phyloP scores from a whole-genome alignment of 1,140 invertebrate genomes.

The Heliconius congener region DNA sequence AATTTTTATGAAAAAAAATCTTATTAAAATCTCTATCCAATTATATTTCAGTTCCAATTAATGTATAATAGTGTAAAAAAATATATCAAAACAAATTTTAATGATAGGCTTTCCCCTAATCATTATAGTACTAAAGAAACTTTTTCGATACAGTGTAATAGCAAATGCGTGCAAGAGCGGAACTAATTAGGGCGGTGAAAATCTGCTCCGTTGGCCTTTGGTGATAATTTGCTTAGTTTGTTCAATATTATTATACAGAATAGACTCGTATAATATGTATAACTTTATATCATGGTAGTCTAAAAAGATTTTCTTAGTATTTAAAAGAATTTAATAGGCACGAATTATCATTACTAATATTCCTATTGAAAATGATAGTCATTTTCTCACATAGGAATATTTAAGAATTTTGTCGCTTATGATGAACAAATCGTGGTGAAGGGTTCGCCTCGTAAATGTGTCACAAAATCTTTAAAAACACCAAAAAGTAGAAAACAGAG shows the following conservation, averaged over 20 bases:
- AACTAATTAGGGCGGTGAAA: conserved; percentile 1
- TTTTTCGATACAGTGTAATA: conserved; percentile 11
- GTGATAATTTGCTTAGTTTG: neutral
- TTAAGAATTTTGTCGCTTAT: too few relatives aligned
- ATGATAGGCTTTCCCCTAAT: neutral
- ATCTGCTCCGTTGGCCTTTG: neutral
- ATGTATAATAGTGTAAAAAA: neutral
- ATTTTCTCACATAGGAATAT: too few relatives aligned
- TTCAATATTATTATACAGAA: neutral
- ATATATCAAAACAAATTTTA: neutral
- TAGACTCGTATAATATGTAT: neutral
- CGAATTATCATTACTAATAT: too few relatives aligned
- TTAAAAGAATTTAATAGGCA: too few relatives aligned
- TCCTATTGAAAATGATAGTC: too few relatives aligned
- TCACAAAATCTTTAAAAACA: too few relatives aligned
- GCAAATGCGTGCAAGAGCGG: conserved; percentile 1
- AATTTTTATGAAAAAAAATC: too few relatives aligned
- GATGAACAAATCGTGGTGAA: too few relatives aligned
- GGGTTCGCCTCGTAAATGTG: too few relatives aligned
- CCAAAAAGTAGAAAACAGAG: too few relatives aligned
- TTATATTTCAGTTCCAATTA: too few relatives aligned
- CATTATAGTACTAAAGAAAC: conserved; percentile 7
- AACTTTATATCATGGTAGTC: neutral
- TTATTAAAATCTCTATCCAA: too few relatives aligned
- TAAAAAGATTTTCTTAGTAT: neutral